These are phyloP conservation scores for Cremastobaeus sp. DNA, from an alignment of 2,888 invertebrate genomes.

Conservation along the genomic window DNA sequence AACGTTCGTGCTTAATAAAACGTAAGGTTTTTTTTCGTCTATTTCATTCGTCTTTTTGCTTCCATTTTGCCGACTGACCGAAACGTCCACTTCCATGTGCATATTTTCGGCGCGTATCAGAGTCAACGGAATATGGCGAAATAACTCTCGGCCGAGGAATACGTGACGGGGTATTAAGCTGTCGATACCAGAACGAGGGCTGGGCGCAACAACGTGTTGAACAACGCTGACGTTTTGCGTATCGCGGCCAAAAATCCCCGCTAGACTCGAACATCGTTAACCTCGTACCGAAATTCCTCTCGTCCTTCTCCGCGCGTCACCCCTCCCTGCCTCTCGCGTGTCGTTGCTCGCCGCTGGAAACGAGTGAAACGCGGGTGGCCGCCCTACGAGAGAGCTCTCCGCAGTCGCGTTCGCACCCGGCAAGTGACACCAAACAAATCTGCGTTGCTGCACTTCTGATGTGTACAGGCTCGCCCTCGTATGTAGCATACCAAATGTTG, in stretches of 20 bases:
- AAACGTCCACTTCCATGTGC: constrained; percentile 58
- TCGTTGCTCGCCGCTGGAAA: constrained; percentile 59
- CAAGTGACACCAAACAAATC: constrained; percentile 77
- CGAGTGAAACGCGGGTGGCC: constrained; percentile 61
- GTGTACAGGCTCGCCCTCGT: constrained; percentile 54
- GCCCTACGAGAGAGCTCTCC: constrained; percentile 63
- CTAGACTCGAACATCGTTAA: constrained; percentile 71
- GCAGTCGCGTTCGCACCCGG: constrained; percentile 64
- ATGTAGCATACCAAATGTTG: constrained; percentile 58
- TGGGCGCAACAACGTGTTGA: constrained; percentile 71
- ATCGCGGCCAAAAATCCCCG: constrained; percentile 65
- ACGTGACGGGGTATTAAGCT: constrained; percentile 67
- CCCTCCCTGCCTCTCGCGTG: constrained; percentile 62
- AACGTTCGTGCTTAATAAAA: constrained; percentile 55
- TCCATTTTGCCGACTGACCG: constrained; percentile 46
- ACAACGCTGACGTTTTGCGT: constrained; percentile 67
- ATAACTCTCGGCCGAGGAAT: constrained; percentile 64
- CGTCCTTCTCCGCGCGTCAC: constrained; percentile 65
- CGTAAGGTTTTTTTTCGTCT: constrained; percentile 53
- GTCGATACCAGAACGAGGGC: constrained; percentile 72
- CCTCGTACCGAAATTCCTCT: constrained; percentile 66
- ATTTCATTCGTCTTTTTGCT: constrained; percentile 47
- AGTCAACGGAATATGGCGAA: constrained; percentile 55
- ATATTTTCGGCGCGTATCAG: constrained; percentile 58
- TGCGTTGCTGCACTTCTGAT: constrained; percentile 66